Evolutionary conservation across 35 echinoderm and acorn worm genomes (phyloP).

Genomic region (Patiria miniata): DNA sequence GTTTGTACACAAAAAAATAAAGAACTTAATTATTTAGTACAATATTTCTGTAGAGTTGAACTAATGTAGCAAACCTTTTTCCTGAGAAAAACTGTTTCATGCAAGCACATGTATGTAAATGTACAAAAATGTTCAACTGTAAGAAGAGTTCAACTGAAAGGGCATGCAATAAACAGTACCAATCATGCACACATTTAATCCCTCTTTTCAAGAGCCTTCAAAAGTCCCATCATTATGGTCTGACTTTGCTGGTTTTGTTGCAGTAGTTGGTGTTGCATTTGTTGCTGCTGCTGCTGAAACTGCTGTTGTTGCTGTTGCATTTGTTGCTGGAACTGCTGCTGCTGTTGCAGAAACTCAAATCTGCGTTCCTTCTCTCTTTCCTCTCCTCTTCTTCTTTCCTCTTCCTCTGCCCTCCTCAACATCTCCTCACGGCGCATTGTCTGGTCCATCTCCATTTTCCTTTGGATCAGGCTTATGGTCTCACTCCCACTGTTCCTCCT

Average conservation of each 20-base stretch:
- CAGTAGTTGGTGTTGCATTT: constrained; percentile 32
- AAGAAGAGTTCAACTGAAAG: too few relatives aligned
- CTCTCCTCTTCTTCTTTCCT: constrained; percentile 35
- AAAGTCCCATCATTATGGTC: constrained; percentile 45
- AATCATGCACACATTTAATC: constrained; percentile 22
- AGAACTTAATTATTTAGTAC: too few relatives aligned
- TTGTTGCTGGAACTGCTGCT: constrained; percentile 47
- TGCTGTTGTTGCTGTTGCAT: constrained; percentile 52
- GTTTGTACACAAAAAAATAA: too few relatives aligned
- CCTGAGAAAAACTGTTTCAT: too few relatives aligned
- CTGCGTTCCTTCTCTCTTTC: constrained; percentile 47
- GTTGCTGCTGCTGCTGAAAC: constrained; percentile 36
- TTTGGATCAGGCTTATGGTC: constrained; percentile 22
- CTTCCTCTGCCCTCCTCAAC: constrained; percentile 44
- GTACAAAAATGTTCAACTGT: too few relatives aligned
- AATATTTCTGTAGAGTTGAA: too few relatives aligned
- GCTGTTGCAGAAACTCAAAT: constrained; percentile 52
- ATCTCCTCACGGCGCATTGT: constrained; percentile 22
- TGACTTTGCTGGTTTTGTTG: constrained; percentile 33
- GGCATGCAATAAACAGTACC: too few relatives aligned
- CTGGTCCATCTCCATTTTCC: constrained; percentile 47
- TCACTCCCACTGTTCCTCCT: constrained; percentile 44
- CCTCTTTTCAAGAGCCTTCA: constrained; percentile 47
- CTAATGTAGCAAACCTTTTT: too few relatives aligned
- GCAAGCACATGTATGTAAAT: too few relatives aligned